Evolutionary conservation across 2,113 vertebrate genomes (phyloP).

Genomic region (Nerophis ophidion): DNA sequence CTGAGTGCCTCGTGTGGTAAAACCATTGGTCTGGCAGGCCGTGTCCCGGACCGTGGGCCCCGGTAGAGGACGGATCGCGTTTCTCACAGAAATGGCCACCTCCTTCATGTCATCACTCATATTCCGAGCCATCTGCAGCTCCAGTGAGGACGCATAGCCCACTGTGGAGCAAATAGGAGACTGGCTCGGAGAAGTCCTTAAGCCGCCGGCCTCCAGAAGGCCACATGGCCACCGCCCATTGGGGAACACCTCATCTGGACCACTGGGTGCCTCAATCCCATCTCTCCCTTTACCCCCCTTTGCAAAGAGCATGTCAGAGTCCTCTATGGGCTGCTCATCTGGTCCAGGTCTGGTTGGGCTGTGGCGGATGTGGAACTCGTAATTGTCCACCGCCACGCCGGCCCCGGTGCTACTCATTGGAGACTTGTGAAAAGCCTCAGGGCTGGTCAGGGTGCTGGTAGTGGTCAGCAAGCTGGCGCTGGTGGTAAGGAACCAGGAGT

Average conservation of each 20-base stretch:
- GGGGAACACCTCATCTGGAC: conserved; percentile 74
- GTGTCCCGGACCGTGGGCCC: conserved; percentile 76
- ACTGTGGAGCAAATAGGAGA: conserved; percentile 77
- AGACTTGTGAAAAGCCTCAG: conserved; percentile 86
- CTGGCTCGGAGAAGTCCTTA: conserved; percentile 69
- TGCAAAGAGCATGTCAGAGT: conserved; percentile 76
- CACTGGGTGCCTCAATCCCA: conserved; percentile 51
- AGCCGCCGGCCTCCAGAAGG: conserved; percentile 65
- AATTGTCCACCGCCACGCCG: conserved; percentile 63
- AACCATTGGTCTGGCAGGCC: conserved; percentile 88
- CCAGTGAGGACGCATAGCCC: conserved; percentile 80
- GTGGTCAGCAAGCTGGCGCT: conserved; percentile 88
- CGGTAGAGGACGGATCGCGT: conserved; percentile 71
- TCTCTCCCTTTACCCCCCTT: conserved; percentile 74
- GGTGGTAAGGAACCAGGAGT: conserved; percentile 93
- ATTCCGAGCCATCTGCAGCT: conserved; percentile 86
- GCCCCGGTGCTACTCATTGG: conserved; percentile 61
- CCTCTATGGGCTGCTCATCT: conserved; percentile 65
- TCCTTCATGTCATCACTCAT: conserved; percentile 98
- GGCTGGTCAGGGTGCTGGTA: conserved; percentile 87
- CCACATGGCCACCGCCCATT: conserved; percentile 79
- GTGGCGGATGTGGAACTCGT: conserved; percentile 78
- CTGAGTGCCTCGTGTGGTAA: conserved; percentile 84
- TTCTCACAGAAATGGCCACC: conserved; percentile 89
- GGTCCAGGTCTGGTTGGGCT: conserved; percentile 70